Evolutionary conservation across 1,140 invertebrate genomes (phyloP), one percentile per base, ranked within the genome.

Genomic region (Drosophila oshimai): DNA sequence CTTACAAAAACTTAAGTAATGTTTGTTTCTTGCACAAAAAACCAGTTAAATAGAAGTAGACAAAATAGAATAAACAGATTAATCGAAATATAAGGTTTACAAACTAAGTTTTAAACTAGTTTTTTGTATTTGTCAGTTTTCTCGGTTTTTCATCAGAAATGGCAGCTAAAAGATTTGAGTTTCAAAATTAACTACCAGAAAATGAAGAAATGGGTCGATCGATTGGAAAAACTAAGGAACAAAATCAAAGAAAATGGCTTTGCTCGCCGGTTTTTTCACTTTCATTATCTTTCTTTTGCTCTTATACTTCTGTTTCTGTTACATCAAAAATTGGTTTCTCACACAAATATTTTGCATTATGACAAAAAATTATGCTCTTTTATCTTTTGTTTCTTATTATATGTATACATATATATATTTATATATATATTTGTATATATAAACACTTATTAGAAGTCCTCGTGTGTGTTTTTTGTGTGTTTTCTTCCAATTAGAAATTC

Each of bases 391-490:
- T 26, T 57, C 28, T 44, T n/a, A 15, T 33, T 17, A 6, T 36
- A 12, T 49, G 31, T 42, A 64, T 37, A 42, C 50, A 28, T 31
- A 34, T 20, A 49, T 50, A 42, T 73, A 47, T 72, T 24, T 28
- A 33, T 24, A 61, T 77, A 71, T 79, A 60, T 81, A 68, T 80
- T 55, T 81, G 64, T 81, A 77, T 81, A 73, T 84, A 79, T 84
- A 84, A 84, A 84, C 80, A 84, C 74, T 86, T 86, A 86, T 75
- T 64, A 84, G 80, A 84, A 84, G 79, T 83, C 46, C 69, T 84
- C 64, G 18, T 81, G 58, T 68, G 33, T 81, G 54, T 67, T 42
- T 67, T 44, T 69, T 75, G 53, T 65, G 74, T 84, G n/a, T 61
- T 39, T 46, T 28, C 34, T 71, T 60, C 17, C 50, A 26, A 5